phyloP scores from a whole-genome alignment of 2,113 vertebrate species.

The Rynchops niger region DNA sequence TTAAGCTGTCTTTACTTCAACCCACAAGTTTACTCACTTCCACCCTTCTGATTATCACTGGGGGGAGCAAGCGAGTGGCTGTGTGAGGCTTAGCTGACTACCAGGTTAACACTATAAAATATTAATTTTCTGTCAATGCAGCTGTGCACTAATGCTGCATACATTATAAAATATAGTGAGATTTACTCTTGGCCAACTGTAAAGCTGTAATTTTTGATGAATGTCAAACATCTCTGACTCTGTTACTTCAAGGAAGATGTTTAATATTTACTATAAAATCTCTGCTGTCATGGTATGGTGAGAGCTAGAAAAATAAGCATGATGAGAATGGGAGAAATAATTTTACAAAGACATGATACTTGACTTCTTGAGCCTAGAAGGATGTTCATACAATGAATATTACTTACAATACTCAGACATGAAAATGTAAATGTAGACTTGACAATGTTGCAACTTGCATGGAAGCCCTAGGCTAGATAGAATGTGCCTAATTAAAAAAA shows the following conservation, averaged over 20 bases:
- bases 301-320: not conserved
- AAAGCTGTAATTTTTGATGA: not conserved
- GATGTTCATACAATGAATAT: not conserved
- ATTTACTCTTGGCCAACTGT: not conserved
- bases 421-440: not conserved
- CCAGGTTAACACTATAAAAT: not conserved
- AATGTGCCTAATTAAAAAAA: slow-evolving; percentile 3
- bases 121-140: not conserved
- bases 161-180: not conserved
- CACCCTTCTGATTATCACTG: not conserved
- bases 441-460: slow-evolving; percentile 23
- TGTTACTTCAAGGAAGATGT: not conserved
- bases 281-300: not conserved
- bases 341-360: not conserved
- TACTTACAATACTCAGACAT: not conserved
- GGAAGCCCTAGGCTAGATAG: not conserved
- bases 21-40: not conserved
- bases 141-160: not conserved
- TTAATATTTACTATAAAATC: not conserved
- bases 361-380: not conserved
- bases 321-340: not conserved
- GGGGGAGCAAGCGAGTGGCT: fast-evolving
- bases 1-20: not conserved
- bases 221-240: not conserved
- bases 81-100: not conserved